Evolutionary conservation across 2,113 vertebrate species (phyloP).

Genomic region (Gobiocypris rarus): DNA sequence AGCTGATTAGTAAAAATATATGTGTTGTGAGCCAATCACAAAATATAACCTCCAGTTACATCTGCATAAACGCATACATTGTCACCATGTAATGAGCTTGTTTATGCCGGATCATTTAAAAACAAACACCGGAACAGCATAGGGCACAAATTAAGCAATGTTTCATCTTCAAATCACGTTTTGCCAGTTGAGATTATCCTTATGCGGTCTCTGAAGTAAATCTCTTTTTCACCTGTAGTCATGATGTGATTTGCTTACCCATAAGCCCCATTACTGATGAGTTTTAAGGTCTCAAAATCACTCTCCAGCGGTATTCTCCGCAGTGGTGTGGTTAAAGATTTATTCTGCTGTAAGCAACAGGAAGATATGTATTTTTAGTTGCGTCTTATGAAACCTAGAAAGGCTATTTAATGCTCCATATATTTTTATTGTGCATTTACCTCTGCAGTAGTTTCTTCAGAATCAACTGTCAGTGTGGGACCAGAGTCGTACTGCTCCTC

Average conservation of each 20-base stretch:
- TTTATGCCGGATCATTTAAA: too few relatives aligned
- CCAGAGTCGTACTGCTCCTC: constrained; percentile 82
- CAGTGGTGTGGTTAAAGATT: constrained; percentile 70
- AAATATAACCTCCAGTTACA: too few relatives aligned
- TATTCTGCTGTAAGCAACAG: constrained; percentile 70
- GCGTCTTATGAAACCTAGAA: background rate
- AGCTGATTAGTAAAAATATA: too few relatives aligned
- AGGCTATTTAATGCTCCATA: background rate
- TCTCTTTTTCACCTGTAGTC: background rate
- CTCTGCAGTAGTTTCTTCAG: constrained; percentile 74
- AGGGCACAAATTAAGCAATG: too few relatives aligned
- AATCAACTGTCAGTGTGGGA: constrained; percentile 74
- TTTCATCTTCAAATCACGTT: background rate
- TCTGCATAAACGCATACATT: too few relatives aligned
- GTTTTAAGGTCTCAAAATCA: constrained; percentile 95
- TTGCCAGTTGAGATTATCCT: background rate
- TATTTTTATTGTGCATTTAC: constrained; percentile 67
- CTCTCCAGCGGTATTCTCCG: constrained; percentile 90
- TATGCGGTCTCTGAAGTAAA: background rate
- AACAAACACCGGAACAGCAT: too few relatives aligned
- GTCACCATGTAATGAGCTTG: too few relatives aligned
- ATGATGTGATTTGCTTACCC: constrained; percentile 79
- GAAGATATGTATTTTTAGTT: background rate
- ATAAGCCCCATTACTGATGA: constrained; percentile 96
- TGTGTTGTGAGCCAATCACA: too few relatives aligned